Evolutionary conservation across 2,113 vertebrate genomes (phyloP).

Genomic region (Chascanopsetta lugubris): DNA sequence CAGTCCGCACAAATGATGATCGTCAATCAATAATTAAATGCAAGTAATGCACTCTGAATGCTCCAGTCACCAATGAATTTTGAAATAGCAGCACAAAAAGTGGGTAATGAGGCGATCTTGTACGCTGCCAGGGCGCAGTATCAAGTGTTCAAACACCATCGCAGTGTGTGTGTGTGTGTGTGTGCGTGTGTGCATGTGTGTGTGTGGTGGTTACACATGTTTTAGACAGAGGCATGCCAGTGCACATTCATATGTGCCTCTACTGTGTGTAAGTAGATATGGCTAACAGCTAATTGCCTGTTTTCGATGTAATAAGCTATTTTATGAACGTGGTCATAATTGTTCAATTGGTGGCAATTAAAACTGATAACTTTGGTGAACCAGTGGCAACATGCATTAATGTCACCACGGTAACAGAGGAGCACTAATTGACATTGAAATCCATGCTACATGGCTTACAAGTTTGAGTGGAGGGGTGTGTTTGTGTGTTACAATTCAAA

Average conservation of each 20-base stretch:
- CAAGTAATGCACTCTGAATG: slow-evolving; percentile 2
- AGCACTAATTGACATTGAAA: slow-evolving; percentile 17
- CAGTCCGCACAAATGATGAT: slow-evolving; percentile 6
- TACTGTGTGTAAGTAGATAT: background rate
- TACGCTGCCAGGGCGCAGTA: slow-evolving; percentile 21
- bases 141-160: slow-evolving; percentile 1
- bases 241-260: background rate
- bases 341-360: slow-evolving; percentile 36
- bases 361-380: slow-evolving; percentile 22
- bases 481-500: background rate
- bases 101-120: background rate
- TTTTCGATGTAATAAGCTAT: slow-evolving; percentile 15
- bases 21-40: slow-evolving; percentile 21
- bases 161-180: background rate
- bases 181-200: background rate
- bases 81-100: slow-evolving; percentile 20
- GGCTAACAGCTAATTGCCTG: slow-evolving; percentile 17
- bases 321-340: slow-evolving; percentile 8
- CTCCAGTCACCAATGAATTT: background rate
- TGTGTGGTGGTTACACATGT: background rate
- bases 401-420: background rate
- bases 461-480: background rate
- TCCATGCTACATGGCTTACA: background rate
- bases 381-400: slow-evolving; percentile 2
- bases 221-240: background rate